phyloP scores from a whole-genome alignment of 2,888 invertebrate genomes.

The Troglohyphantes excavatus region DNA sequence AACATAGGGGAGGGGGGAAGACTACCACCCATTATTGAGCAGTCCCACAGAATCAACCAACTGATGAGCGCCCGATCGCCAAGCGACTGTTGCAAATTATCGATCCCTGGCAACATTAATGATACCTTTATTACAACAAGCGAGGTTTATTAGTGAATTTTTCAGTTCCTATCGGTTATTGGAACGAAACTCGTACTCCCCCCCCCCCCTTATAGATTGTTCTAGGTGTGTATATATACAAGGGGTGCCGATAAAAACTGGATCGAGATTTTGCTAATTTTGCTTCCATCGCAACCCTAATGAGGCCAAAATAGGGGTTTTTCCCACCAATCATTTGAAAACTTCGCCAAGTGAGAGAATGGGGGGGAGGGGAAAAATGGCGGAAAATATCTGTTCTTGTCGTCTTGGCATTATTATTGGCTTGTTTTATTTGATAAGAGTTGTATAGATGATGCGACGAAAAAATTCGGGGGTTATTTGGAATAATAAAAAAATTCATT shows the following conservation, averaged over 20 bases:
- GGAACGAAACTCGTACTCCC: constrained; percentile 31
- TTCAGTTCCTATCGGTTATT: constrained; percentile 76
- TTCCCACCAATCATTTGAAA: constrained; percentile 58
- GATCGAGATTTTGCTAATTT: constrained; percentile 72
- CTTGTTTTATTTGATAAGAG: constrained; percentile 77
- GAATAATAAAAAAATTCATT: no score
- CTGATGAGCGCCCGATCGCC: constrained; percentile 70
- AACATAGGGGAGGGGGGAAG: constrained; percentile 17
- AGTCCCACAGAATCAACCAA: constrained; percentile 50
- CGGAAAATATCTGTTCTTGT: constrained; percentile 64
- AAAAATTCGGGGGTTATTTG: neutral
- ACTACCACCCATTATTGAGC: constrained; percentile 42
- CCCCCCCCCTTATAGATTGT: constrained; percentile 59
- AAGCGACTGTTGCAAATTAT: constrained; percentile 77
- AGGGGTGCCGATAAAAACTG: constrained; percentile 54
- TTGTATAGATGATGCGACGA: constrained; percentile 38
- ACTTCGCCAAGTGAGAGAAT: neutral
- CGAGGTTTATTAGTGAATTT: constrained; percentile 72
- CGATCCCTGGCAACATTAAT: constrained; percentile 65
- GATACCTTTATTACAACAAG: constrained; percentile 76
- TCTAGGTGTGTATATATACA: constrained; percentile 49
- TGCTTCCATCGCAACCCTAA: constrained; percentile 49
- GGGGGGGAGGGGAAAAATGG: neutral
- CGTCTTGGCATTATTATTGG: constrained; percentile 75
- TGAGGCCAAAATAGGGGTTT: constrained; percentile 42